Evolutionary conservation across 2,113 vertebrate genomes (phyloP).

Genomic region (Papio anubis): DNA sequence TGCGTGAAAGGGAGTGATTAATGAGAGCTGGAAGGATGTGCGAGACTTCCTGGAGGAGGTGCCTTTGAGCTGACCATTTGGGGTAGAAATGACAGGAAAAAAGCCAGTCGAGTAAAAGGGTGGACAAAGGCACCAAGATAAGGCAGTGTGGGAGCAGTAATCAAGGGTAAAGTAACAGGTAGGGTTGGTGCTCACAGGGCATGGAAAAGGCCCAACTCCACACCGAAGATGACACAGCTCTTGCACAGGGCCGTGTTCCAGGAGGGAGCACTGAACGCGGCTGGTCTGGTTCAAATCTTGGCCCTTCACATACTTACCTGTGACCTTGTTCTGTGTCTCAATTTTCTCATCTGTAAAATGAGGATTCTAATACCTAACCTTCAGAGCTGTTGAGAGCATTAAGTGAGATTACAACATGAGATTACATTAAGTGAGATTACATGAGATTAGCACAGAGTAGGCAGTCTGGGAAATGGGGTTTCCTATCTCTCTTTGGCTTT

Average conservation of each 20-base stretch:
- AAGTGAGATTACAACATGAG: not conserved
- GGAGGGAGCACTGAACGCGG: not conserved
- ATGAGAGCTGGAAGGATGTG: not conserved
- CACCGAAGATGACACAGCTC: not conserved
- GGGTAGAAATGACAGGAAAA: not conserved
- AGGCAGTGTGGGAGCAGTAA: not conserved
- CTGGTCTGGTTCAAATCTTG: not conserved
- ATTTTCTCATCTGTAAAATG: not conserved
- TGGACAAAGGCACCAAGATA: not conserved
- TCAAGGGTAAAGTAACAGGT: not conserved
- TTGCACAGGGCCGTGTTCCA: not conserved
- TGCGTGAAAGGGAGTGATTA: not conserved
- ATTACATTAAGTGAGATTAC: not conserved
- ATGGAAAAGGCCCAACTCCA: not conserved
- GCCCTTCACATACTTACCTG: not conserved
- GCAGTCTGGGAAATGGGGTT: not conserved
- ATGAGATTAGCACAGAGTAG: not conserved
- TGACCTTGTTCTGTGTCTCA: not conserved
- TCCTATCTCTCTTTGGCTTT: not conserved
- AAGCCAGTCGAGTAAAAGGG: not conserved
- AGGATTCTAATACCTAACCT: not conserved
- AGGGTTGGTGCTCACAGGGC: not conserved
- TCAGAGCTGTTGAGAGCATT: not conserved
- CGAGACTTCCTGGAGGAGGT: not conserved
- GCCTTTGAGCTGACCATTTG: not conserved